Base-by-base conservation (phyloP, 2,888 invertebrate species). In the Herminia tarsipennalis region DNA sequence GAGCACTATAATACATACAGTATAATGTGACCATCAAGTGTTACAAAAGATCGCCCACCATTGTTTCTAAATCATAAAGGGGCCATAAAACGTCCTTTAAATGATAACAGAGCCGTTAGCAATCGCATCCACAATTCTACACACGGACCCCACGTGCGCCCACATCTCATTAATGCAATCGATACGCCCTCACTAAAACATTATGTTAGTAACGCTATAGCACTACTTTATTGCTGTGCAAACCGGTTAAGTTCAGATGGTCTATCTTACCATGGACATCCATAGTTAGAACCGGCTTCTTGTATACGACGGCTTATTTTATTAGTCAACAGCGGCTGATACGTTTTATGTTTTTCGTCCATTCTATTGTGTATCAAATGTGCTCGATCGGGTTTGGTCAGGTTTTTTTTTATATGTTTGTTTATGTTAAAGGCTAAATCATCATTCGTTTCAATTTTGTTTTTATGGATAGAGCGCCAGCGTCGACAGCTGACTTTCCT, bases 101-200 rank as follows among this genome's bases (percentile, higher is more conserved):
- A 66, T 73, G 78, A 80, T 81, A 85, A 81, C 66, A 56, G 57
- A 71, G 66, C 64, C 78, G 77, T 87, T 85, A 81, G 75, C 73
- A 82, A 78, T 72, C 78, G 64, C 66, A 76, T 76, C 67, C 70
- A 73, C 78, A 68, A 78, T 80, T 79, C 80, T 55, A 68, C 75
- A 78, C 79, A 74, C 78, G 77, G 89, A 86, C 90, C 90, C 86
- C 89, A 88, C 89, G 83, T 81, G 83, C 71, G 81, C 83, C 83
- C 83, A 78, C 86, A 90, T 90, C 86, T 81, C 83, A 90, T 91
- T 91, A 90, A 91, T 88, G 89, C 90, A 82, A 83, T 83, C 81
- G 85, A 86, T 87, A 86, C 83, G 81, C 80, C 84, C 78, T 84
- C 80, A 81, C 79, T 79, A 73, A 82, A 85, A 83, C 86, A 84